A percentile compares a stretch with the other conserved stretches of the same genome.
These are phyloP conservation scores for Galagoides demidoff DNA, from an alignment of 2,797 vertebrate species.

Conservation along the genomic window DNA sequence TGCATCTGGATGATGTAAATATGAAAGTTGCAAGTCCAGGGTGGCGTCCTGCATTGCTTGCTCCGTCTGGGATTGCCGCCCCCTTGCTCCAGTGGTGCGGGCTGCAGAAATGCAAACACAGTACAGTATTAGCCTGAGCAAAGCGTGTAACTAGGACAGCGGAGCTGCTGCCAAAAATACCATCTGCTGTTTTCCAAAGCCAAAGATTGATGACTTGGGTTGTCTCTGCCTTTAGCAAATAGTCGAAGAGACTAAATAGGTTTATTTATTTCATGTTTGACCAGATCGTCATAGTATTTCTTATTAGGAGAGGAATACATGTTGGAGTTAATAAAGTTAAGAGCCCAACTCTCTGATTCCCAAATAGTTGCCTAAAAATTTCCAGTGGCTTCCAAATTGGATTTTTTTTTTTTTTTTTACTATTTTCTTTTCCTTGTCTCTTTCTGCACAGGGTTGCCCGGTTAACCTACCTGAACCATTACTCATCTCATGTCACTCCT, in stretches of 20 bases:
- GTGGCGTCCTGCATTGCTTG: background rate
- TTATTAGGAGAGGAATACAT: background rate
- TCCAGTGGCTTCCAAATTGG: background rate
- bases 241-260: slow-evolving; percentile 39
- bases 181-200: slow-evolving; percentile 77
- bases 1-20: background rate
- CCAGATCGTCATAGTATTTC: slow-evolving; percentile 44
- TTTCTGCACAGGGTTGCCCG: background rate
- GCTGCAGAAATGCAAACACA: slow-evolving; percentile 33
- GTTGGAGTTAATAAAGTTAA: background rate
- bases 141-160: slow-evolving; percentile 52
- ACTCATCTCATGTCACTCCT: background rate
- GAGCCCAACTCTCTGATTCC: background rate
- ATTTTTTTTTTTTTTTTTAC: background rate
- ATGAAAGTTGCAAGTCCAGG: background rate
- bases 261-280: slow-evolving; percentile 39
- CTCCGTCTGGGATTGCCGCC: background rate
- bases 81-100: background rate
- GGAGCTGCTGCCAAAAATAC: slow-evolving; percentile 68
- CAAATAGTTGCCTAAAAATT: background rate
- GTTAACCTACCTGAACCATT: background rate
- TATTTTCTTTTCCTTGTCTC: background rate
- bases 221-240: slow-evolving; percentile 71
- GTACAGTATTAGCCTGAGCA: slow-evolving; percentile 56
- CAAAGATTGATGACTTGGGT: slow-evolving; percentile 56